Evolutionary conservation across 1,140 invertebrate species (phyloP), one percentile per base, ranked within the genome.

Genomic region (Zaprionus inermis): DNA sequence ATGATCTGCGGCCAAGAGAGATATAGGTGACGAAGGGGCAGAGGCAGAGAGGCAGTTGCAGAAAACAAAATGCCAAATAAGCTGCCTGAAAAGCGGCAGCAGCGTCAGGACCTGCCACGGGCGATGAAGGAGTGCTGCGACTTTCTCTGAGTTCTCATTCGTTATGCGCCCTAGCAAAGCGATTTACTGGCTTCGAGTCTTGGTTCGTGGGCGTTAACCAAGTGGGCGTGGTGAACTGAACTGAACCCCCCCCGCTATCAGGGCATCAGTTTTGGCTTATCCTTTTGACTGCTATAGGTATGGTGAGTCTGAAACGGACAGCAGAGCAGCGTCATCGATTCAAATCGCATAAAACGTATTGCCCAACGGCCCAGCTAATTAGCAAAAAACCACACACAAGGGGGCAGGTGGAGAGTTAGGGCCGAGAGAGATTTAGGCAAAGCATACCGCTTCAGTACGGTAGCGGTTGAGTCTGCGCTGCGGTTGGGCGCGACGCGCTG

Each of bases 341-440:
- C 44, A 52, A 63, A 72, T 76, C 28, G 46, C 70, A 66, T 68
- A 58, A 73, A 67, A 73, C 57, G 58, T 51, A 41, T 22, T 36
- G 68, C n/a, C 20, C 24, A 28, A 18, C 14, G 22, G 51, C 52
- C 51, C 49, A 44, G 72, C 80, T 83, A 79, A 83, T 83, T 83
- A 83, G 81, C 81, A 32, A 49, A 72, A 63, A 56, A 32, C 58
- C 69, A 36, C 69, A 66, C 32, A 56, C 44, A 49, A 3, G 5
- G 44, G 18, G 2, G 41, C n/a, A 20, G 44, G 44, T 38, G n/a
- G 38, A 16, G 24, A 5, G 5, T 1, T 28, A 28, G 24, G 24
- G 3, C 0, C 24, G 24, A 0, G 3, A 28, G 24, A 5, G 24
- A 28, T 2, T 28, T n/a, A 6, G 36, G 14, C 36, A 7, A 36